These are phyloP conservation scores for Dugesia japonica DNA, from an alignment of 2,888 invertebrate species.

Conservation along the genomic window DNA sequence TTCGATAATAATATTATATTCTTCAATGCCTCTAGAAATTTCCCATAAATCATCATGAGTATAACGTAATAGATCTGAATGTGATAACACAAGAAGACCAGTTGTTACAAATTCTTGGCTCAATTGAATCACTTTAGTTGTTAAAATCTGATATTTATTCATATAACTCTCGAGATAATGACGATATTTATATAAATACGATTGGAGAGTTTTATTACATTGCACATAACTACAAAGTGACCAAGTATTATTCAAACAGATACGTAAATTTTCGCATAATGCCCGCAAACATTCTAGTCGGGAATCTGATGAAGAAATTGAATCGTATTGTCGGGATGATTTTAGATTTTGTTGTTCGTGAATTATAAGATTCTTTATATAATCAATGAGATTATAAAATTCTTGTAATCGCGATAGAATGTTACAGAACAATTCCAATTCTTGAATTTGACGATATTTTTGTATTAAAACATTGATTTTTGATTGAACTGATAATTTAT, in stretches of 20 bases:
- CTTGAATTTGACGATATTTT: neutral
- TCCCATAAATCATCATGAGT: constrained; percentile 45
- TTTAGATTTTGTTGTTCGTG: constrained; percentile 13
- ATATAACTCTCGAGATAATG: neutral
- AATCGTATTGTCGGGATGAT: neutral
- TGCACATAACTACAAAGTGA: constrained; percentile 36
- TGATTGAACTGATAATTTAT: neutral
- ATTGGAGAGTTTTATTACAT: constrained; percentile 26
- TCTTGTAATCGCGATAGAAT: neutral
- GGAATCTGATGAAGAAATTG: neutral
- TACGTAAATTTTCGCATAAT: constrained; percentile 24
- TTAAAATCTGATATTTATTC: constrained; percentile 4
- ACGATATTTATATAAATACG: constrained; percentile 25
- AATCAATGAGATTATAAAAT: neutral
- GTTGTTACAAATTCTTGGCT: constrained; percentile 40
- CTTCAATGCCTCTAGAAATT: constrained; percentile 45
- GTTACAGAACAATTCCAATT: neutral
- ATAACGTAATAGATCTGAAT: constrained; percentile 41
- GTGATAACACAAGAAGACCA: constrained; percentile 45
- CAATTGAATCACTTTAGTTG: neutral
- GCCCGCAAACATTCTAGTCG: constrained; percentile 21
- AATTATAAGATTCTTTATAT: neutral
- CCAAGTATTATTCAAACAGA: constrained; percentile 26
- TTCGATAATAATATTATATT: constrained; percentile 41
- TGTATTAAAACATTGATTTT: neutral